Evolutionary conservation across 2,888 invertebrate genomes (phyloP).

Genomic region (Rutpela maculata): DNA sequence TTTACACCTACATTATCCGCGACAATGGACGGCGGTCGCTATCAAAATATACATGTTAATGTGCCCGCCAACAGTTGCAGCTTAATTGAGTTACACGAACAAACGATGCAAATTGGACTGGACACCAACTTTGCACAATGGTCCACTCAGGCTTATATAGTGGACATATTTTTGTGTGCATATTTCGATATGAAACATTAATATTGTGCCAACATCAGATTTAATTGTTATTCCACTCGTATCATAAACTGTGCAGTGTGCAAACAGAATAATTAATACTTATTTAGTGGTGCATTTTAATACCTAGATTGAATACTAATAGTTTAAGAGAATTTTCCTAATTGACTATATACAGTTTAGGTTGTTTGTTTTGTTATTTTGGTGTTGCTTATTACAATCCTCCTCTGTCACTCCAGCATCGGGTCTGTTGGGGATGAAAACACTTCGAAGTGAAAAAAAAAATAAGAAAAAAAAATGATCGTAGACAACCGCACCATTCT

Average conservation of each 20-base stretch:
- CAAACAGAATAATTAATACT: neutral
- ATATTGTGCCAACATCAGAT: neutral
- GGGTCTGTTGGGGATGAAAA: no score
- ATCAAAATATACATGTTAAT: constrained; percentile 35
- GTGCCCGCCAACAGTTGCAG: constrained; percentile 25
- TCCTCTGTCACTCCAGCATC: no score
- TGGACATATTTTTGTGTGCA: constrained; percentile 2
- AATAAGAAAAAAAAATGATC: no score
- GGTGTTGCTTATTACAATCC: no score
- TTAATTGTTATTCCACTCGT: neutral
- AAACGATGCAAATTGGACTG: constrained; percentile 25
- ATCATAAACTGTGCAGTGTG: neutral
- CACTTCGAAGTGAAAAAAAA: no score
- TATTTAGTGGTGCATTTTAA: neutral
- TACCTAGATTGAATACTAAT: neutral
- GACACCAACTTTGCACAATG: constrained; percentile 19
- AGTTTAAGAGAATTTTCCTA: no score
- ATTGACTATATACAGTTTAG: no score
- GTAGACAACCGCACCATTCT: no score
- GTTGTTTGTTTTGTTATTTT: no score
- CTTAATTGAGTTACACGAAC: constrained; percentile 25
- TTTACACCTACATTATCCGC: constrained; percentile 21
- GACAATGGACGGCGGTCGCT: constrained; percentile 22
- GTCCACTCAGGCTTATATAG: constrained; percentile 11
- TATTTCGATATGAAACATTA: neutral